Conservation (phyloP, 2,888 invertebrate species). For the Pollenia griseotomentosa region DNA sequence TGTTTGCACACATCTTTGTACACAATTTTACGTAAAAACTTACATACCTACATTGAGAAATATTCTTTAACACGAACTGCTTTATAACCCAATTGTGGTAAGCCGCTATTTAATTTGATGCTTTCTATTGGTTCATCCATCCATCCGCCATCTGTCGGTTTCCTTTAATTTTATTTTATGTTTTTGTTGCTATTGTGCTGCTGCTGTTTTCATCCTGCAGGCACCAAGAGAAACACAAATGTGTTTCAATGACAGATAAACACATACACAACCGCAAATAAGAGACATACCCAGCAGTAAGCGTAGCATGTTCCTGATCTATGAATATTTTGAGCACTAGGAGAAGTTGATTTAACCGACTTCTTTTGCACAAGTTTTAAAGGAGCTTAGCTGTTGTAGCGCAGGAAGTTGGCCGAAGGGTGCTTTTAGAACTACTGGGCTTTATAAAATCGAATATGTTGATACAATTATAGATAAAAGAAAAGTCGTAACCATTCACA, state of each 20-base stretch:
- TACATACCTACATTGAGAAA: background rate
- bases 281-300: background rate
- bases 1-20: background rate
- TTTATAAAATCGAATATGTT: too few species aligned
- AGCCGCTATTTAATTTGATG: slow-evolving; percentile 64
- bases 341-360: too few species aligned
- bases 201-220: slow-evolving; percentile 56
- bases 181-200: slow-evolving; percentile 20
- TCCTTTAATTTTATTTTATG: slow-evolving; percentile 44
- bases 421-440: too few species aligned
- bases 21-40: background rate
- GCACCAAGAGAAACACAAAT: slow-evolving; percentile 53
- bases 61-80: slow-evolving; percentile 37
- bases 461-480: too few species aligned
- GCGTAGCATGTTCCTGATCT: background rate
- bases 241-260: slow-evolving; percentile 59
- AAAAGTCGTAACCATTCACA: too few species aligned
- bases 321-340: too few species aligned
- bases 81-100: slow-evolving; percentile 65
- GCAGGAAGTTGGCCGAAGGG: too few species aligned
- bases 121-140: slow-evolving; percentile 50
- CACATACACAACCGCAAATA: slow-evolving; percentile 5
- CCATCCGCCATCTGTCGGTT: slow-evolving; percentile 45
- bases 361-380: too few species aligned
- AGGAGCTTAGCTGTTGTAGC: too few species aligned